These are phyloP conservation scores for Hyalella azteca DNA, from an alignment of 2,888 invertebrate genomes.

Conservation along the genomic window DNA sequence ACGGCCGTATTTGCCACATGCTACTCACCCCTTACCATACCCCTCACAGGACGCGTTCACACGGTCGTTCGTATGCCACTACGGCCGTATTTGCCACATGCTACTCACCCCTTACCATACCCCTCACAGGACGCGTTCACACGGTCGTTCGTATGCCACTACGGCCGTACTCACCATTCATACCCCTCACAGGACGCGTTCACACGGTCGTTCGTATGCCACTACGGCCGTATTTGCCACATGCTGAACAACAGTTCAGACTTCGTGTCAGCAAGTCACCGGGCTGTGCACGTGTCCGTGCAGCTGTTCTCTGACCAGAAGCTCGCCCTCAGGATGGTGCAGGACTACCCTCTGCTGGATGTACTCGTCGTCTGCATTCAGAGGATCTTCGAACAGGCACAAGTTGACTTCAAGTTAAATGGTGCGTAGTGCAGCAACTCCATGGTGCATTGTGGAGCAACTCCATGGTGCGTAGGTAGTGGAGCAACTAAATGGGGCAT, in stretches of 20 bases:
- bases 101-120: too few relatives aligned
- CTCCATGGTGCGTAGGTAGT: too few relatives aligned
- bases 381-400: slow-evolving; percentile 8
- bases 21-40: too few relatives aligned
- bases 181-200: slow-evolving; percentile 77
- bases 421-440: not conserved
- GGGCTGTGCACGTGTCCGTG: slow-evolving; percentile 97
- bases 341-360: slow-evolving; percentile 85
- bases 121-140: slow-evolving; percentile 80
- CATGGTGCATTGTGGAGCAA: too few relatives aligned
- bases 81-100: slow-evolving; percentile 91
- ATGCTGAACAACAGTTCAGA: slow-evolving; percentile 85
- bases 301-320: slow-evolving; percentile 93
- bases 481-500: too few relatives aligned
- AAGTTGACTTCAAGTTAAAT: not conserved
- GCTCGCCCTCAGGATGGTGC: slow-evolving; percentile 87
- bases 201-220: slow-evolving; percentile 91
- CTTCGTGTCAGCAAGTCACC: slow-evolving; percentile 90
- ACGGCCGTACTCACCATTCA: too few relatives aligned
- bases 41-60: slow-evolving; percentile 80
- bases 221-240: slow-evolving; percentile 92
- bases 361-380: slow-evolving; percentile 82
- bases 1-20: too few relatives aligned
- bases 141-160: slow-evolving; percentile 93
- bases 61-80: slow-evolving; percentile 93